Evolutionary conservation across 2,888 invertebrate species (phyloP), one percentile per base, ranked within the genome.

Genomic region (Gordius sp.): DNA sequence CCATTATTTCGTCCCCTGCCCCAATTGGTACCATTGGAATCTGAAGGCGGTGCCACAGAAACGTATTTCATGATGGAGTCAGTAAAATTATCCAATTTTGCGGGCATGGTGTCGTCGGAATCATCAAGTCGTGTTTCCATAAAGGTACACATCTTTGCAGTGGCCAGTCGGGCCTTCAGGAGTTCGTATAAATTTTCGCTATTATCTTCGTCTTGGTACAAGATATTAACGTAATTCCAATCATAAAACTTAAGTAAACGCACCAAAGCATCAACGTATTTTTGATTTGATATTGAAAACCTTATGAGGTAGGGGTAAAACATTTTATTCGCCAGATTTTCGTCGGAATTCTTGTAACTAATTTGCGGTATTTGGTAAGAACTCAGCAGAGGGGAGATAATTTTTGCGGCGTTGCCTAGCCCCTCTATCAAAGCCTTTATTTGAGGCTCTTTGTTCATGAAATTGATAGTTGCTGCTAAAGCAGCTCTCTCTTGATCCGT

Each of bases 201-300:
- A 16, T 1, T 61, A 74, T 73, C 66, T 78, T 80, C 80, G 65
- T 79, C 79, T 1, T 79, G 79, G 66, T 79, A 78, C 54, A 79
- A 76, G 20, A 77, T 77, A 52, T 79, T 79, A 41, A 81, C 77
- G 67, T 81, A 81, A 8, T 78, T 80, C 81, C 81, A 81, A 68
- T 79, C 79, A 68, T 77, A 76, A 60, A 74, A 71, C 60, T 72
- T 71, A 52, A 79, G 75, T 60, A 79, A 70, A 64, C 79, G 78
- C 61, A 79, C 73, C 65, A 81, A 75, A 56, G 78, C 77, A 4
- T 20, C 23, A 20, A 47, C 47, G 20, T 47, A 47, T 20, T 18
- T 20, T 8, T 20, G 47, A 47, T 47, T 47, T 8, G 47, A 47
- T 4, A 47, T 23, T 4, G 47, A 13, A 20, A 47, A 47, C 8